Base-by-base conservation (phyloP, 2,113 vertebrate genomes). In the Pseudopipra pipra region DNA sequence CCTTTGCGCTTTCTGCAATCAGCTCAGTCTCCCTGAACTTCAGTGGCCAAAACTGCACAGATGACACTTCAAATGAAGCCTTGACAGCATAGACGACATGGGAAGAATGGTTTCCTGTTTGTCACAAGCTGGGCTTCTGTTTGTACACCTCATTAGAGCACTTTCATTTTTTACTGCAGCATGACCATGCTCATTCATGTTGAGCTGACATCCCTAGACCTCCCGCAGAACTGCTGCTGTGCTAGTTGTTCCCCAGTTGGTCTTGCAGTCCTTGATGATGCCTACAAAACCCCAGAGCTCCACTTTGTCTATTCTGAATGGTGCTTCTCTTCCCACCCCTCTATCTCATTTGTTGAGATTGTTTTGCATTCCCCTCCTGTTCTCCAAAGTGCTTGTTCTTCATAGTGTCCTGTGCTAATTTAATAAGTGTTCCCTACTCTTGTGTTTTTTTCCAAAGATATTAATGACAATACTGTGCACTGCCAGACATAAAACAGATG, bases 401-500 rank as follows among this genome's bases (percentile, higher is more conserved):
- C 82, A 59, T 59, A 75, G 68, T 68, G 91, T 96, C 90, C 90
- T 95, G 55, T 70, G 73, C 89, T 95, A 92, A 95, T 96, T 95
- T 89, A 95, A 84, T 97, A 94, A 94, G 76, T 39, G 76, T 93
- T 96, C 91, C 17, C 76, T 91, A 35, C 39, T 84, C 59, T 74
- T 65, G 14, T 1, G 1, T 5, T 52, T 43, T 91, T 85, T 68
- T 70, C 2, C 28, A 44, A 86, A 95, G 43, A 82, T 92, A 95
- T 93, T 96, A 95, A 92, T 95, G 93, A 97, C 95, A 97, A 95
- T 91, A 95, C 91, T 92, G 91, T 89, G 72, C 8, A 14, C 76
- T 95, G 94, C 94, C 95, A 96, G 95, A 97, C 93, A 93, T 52
- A 93, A 97, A 97, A 95, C 96, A 97, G 95, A 96, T 97, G 96